phyloP scores from a whole-genome alignment of 2,888 invertebrate species.

The Cephus pulcher region DNA sequence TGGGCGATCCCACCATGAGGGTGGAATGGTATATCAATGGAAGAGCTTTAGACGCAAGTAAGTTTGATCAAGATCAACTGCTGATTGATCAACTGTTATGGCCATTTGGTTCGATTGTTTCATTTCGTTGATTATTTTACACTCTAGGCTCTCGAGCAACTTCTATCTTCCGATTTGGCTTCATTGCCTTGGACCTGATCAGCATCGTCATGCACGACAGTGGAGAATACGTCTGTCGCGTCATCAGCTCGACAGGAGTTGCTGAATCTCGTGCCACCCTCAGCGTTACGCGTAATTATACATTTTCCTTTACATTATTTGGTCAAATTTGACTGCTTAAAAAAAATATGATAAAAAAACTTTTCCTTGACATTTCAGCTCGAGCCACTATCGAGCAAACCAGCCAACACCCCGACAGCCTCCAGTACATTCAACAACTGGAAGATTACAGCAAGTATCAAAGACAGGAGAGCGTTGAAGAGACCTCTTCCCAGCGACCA shows the following conservation, averaged over 20 bases:
- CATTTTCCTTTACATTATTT: not conserved
- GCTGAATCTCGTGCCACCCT: constrained; percentile 87
- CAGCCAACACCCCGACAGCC: constrained; percentile 91
- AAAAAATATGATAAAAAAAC: not conserved
- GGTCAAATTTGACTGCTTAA: not conserved
- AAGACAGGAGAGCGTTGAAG: constrained; percentile 86
- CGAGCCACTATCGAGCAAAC: constrained; percentile 87
- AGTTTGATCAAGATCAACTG: constrained; percentile 61
- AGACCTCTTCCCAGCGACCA: constrained; percentile 83
- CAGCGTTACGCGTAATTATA: constrained; percentile 74
- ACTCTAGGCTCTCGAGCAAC: constrained; percentile 91
- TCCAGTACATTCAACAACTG: constrained; percentile 89
- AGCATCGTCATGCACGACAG: constrained; percentile 87
- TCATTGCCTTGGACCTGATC: constrained; percentile 92
- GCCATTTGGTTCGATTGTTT: not conserved
- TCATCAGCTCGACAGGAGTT: constrained; percentile 86
- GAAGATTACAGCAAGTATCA: constrained; percentile 92
- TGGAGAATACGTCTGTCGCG: constrained; percentile 92
- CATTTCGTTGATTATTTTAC: not conserved
- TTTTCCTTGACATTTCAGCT: constrained; percentile 61
- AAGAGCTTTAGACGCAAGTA: constrained; percentile 90
- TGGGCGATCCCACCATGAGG: constrained; percentile 95
- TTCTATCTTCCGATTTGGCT: constrained; percentile 96
- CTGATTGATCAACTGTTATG: constrained; percentile 12
- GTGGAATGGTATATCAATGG: constrained; percentile 97